Conservation (phyloP, 2,113 vertebrate species). For the Tonatia bakeri region DNA sequence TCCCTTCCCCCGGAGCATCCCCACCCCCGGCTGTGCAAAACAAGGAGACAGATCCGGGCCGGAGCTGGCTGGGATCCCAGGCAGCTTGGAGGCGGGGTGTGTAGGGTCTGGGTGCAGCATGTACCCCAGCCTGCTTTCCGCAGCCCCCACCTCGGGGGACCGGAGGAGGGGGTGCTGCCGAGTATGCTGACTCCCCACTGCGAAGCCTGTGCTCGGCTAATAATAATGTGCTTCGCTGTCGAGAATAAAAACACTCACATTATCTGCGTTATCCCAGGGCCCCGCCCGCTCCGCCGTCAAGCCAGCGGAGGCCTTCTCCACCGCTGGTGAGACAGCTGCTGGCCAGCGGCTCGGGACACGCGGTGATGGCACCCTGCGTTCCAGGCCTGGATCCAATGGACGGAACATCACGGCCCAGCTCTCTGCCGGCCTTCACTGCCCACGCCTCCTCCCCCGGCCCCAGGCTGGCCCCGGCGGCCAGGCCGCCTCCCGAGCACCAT, state of each 20-base stretch:
- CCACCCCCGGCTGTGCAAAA: not conserved
- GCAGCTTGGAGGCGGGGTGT: not conserved
- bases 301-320: no score
- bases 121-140: not conserved
- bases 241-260: slow-evolving; percentile 21
- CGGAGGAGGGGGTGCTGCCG: not conserved
- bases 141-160: not conserved
- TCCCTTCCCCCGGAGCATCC: not conserved
- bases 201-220: not conserved
- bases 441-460: not conserved
- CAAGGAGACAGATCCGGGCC: not conserved
- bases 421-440: not conserved
- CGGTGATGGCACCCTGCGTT: not conserved
- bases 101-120: not conserved
- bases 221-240: slow-evolving; percentile 16
- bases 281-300: not conserved
- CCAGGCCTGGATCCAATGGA: not conserved
- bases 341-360: not conserved
- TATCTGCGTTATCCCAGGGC: not conserved
- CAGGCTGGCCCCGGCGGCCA: not conserved
- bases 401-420: not conserved
- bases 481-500: fast-evolving
- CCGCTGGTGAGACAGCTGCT: slow-evolving; percentile 23
- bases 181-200: not conserved
- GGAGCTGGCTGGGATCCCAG: not conserved